Evolutionary conservation across 1,140 invertebrate genomes (phyloP).

Genomic region (Drosophila pseudoananassae): DNA sequence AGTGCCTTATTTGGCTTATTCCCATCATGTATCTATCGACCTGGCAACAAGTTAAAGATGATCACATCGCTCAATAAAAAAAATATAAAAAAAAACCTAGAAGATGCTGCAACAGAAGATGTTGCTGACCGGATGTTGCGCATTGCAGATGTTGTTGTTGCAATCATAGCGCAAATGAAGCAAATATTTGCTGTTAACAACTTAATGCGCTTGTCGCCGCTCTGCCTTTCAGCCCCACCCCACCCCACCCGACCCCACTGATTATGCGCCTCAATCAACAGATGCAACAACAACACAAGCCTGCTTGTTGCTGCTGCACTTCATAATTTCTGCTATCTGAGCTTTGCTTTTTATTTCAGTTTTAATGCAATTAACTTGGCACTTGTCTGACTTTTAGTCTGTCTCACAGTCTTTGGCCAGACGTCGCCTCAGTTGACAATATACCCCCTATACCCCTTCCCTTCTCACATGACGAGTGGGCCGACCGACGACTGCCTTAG

Average conservation of each 20-base stretch:
- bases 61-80: conserved; percentile 26
- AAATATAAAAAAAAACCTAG: background rate
- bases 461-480: conserved; percentile 40
- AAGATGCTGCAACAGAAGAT: conserved; percentile 42
- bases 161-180: conserved; percentile 81
- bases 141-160: conserved; percentile 45
- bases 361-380: conserved; percentile 82
- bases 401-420: conserved; percentile 35
- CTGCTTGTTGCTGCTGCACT: conserved; percentile 55
- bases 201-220: conserved; percentile 75
- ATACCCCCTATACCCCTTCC: background rate
- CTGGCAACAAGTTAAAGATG: conserved; percentile 49
- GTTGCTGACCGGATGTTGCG: conserved; percentile 64
- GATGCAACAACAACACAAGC: conserved; percentile 32
- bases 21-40: conserved; percentile 1
- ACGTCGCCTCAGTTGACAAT: conserved; percentile 51
- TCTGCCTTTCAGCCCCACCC: background rate
- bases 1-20: conserved; percentile 2
- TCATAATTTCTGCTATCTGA: conserved; percentile 81
- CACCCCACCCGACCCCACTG: conserved; percentile 34
- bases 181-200: conserved; percentile 82
- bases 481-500: conserved; percentile 41
- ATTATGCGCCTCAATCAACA: conserved; percentile 80
- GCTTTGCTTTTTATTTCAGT: conserved; percentile 82
- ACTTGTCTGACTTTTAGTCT: conserved; percentile 74